Conservation (phyloP, 1,140 invertebrate genomes). For the Oedothorax gibbosus region DNA sequence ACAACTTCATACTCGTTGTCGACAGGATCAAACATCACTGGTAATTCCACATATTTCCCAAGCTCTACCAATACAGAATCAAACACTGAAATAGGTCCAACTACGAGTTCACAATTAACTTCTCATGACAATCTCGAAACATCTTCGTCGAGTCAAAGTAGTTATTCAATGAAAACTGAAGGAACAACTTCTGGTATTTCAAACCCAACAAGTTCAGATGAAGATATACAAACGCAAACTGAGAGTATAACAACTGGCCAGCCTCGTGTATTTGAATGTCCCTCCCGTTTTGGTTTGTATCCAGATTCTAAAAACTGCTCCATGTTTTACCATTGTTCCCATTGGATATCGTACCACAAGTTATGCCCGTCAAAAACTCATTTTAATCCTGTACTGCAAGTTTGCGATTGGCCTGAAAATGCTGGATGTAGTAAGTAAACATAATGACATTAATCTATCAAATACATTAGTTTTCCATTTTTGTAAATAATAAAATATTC, state of each 20-base stretch:
- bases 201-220: neutral
- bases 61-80: neutral
- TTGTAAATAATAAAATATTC: neutral
- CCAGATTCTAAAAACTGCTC: slow-evolving; percentile 64
- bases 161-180: neutral
- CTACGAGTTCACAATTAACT: neutral
- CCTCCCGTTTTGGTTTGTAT: slow-evolving; percentile 45
- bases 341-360: slow-evolving; percentile 68
- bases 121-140: too few species aligned
- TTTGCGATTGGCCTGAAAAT: slow-evolving; percentile 72
- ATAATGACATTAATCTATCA: neutral
- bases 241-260: neutral
- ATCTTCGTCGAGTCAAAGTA: neutral
- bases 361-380: slow-evolving; percentile 71
- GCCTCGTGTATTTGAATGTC: neutral
- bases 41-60: too few species aligned
- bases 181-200: neutral
- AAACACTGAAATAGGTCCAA: neutral
- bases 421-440: slow-evolving; percentile 57
- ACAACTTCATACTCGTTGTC: neutral
- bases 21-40: too few species aligned
- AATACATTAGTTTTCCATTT: neutral
- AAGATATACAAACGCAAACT: neutral
- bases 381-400: slow-evolving; percentile 71
- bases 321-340: slow-evolving; percentile 66